These are phyloP conservation scores for Resseliella maxima DNA, from an alignment of 2,888 invertebrate species.

Conservation along the genomic window DNA sequence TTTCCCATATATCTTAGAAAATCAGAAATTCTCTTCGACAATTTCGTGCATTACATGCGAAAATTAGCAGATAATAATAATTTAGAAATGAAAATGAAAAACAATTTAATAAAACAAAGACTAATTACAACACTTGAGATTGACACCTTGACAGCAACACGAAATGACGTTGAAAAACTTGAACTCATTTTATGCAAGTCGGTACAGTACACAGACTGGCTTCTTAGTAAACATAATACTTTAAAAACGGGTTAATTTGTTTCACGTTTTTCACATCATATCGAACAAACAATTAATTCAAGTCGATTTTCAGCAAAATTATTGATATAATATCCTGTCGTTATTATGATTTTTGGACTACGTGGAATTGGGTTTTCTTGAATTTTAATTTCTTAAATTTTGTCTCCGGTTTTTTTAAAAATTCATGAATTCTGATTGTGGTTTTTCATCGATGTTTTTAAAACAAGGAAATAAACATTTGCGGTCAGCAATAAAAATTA, in stretches of 20 bases:
- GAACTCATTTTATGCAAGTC: conserved; percentile 9
- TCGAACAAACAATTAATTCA: too few species aligned
- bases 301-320: too few species aligned
- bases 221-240: background rate
- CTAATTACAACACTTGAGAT: background rate
- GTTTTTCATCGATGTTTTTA: too few species aligned
- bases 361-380: too few species aligned
- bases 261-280: background rate
- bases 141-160: conserved; percentile 31
- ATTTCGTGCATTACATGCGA: background rate
- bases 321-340: too few species aligned
- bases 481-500: background rate
- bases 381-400: too few species aligned
- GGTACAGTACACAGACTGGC: too few species aligned
- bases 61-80: background rate
- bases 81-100: too few species aligned
- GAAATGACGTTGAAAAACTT: conserved; percentile 7
- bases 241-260: background rate
- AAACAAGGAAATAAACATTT: too few species aligned
- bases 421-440: too few species aligned
- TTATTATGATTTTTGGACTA: too few species aligned
- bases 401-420: too few species aligned
- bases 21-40: background rate
- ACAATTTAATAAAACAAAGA: background rate
- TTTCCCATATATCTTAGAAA: background rate